These are phyloP conservation scores for Drosophila bifasciata DNA, from an alignment of 1,140 invertebrate genomes.

Conservation along the genomic window DNA sequence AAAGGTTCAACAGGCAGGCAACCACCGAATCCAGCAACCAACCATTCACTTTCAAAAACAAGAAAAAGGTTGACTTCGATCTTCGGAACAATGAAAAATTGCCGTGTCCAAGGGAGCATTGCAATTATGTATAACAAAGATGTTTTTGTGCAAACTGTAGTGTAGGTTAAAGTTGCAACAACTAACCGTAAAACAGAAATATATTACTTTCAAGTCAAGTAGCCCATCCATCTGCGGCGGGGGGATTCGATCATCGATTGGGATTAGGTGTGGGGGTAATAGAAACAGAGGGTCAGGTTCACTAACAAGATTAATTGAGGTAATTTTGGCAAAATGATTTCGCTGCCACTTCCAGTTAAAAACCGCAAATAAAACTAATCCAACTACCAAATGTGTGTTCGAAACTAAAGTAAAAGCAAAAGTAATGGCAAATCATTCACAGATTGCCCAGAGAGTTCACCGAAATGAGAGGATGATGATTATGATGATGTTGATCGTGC, in stretches of 20 bases:
- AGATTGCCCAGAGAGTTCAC: constrained; percentile 1
- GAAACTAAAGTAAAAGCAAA: constrained; percentile 62
- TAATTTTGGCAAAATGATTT: constrained; percentile 45
- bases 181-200: no score
- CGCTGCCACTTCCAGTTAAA: constrained; percentile 47
- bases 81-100: constrained; percentile 44
- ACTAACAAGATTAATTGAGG: constrained; percentile 63
- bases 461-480: constrained; percentile 25
- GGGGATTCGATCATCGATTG: constrained; percentile 8
- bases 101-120: constrained; percentile 54
- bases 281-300: constrained; percentile 19
- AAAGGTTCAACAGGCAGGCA: constrained; percentile 26
- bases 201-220: constrained; percentile 69
- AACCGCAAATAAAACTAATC: constrained; percentile 57
- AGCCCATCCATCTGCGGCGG: constrained; percentile 44
- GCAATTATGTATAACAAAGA: constrained; percentile 66
- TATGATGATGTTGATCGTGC: no score
- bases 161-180: no score
- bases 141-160: constrained; percentile 32
- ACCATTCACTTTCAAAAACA: constrained; percentile 59
- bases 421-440: constrained; percentile 54
- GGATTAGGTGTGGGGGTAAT: background rate
- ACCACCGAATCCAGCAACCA: constrained; percentile 11
- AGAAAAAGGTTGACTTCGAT: constrained; percentile 32
- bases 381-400: constrained; percentile 54